These are phyloP conservation scores for Thripadectes ignobilis DNA, from an alignment of 2,797 vertebrate species.

Conservation along the genomic window DNA sequence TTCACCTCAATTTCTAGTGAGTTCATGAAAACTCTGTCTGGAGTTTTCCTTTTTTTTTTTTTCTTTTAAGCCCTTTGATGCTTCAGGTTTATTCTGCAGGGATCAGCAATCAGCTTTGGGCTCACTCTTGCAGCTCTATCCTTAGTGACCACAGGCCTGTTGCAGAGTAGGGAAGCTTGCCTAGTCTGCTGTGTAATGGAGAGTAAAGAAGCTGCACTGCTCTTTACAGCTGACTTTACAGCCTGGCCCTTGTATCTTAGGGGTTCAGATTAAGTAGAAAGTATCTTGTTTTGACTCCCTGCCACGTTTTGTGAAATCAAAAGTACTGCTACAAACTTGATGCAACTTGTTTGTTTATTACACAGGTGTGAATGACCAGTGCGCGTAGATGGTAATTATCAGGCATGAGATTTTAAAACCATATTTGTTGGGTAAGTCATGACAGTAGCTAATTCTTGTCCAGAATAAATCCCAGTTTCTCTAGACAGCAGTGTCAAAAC, in stretches of 20 bases:
- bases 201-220: neutral
- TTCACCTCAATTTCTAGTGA: neutral
- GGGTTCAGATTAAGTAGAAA: neutral
- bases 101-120: neutral
- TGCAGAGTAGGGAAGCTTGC: neutral
- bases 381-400: slow-evolving; percentile 15
- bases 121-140: neutral
- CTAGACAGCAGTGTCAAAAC: neutral
- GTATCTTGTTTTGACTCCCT: neutral
- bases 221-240: neutral
- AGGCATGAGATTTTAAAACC: slow-evolving; percentile 5
- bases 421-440: slow-evolving; percentile 11
- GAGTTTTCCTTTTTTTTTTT: neutral
- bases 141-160: neutral
- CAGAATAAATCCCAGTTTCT: slow-evolving; percentile 6
- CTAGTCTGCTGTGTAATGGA: neutral
- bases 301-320: neutral
- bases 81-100: neutral
- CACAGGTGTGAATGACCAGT: slow-evolving; percentile 23
- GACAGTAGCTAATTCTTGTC: neutral
- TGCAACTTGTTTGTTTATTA: slow-evolving; percentile 53
- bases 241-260: neutral
- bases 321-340: slow-evolving; percentile 38
- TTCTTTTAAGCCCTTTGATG: neutral
- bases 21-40: neutral